Conservation (phyloP, 1,140 invertebrate genomes). For the Octopus sinensis region DNA sequence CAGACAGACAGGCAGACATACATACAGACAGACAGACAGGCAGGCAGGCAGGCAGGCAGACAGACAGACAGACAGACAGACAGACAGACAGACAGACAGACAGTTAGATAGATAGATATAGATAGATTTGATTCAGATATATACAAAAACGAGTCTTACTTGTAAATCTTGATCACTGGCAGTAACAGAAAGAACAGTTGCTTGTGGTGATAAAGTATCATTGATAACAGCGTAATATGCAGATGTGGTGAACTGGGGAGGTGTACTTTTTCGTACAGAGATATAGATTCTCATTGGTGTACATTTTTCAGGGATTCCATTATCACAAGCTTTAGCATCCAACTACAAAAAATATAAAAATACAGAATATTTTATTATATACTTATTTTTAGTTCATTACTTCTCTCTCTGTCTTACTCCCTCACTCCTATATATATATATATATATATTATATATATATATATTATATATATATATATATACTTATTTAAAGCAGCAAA, state of each 20-base stretch:
- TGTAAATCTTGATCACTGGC: conserved; percentile 29
- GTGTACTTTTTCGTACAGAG: conserved; percentile 71
- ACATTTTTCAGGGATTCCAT: not conserved
- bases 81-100: too few species aligned
- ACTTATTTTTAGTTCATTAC: not conserved
- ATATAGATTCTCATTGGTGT: not conserved
- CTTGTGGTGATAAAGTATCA: conserved; percentile 26
- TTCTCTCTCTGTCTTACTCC: not conserved
- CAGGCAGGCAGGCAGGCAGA: too few species aligned
- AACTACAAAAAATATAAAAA: not conserved
- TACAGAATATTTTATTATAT: not conserved
- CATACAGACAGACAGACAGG: too few species aligned
- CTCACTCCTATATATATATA: not conserved
- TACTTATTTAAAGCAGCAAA: too few species aligned
- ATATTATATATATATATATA: too few species aligned
- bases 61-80: too few species aligned
- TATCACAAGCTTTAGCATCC: not conserved
- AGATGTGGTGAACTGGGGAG: conserved; percentile 70
- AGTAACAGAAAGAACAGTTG: conserved; percentile 23
- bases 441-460: too few species aligned
- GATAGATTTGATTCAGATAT: too few species aligned
- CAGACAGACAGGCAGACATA: too few species aligned
- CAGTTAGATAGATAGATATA: too few species aligned
- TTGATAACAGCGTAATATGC: conserved; percentile 25
- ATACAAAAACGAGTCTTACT: not conserved